Conservation (phyloP, 2,888 invertebrate genomes). For the Leucophora obtusa region DNA sequence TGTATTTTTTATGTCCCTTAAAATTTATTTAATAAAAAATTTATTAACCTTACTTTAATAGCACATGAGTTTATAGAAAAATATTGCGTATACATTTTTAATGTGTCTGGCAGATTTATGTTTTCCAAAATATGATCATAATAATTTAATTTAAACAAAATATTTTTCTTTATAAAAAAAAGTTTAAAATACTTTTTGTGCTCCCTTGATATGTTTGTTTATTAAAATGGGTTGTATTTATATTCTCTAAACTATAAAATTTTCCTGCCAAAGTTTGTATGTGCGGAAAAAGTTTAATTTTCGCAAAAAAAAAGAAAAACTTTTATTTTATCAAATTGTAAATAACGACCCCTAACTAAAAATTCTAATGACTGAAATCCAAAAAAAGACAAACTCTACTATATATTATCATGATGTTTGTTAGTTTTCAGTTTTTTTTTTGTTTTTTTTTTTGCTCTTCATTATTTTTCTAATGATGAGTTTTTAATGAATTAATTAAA, state of each 20-base stretch:
- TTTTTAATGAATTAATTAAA: constrained; percentile 64
- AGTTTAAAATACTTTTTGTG: neutral
- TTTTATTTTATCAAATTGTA: constrained; percentile 18
- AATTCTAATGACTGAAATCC: constrained; percentile 7
- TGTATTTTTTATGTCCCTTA: neutral
- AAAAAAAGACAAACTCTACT: too few relatives aligned
- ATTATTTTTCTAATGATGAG: constrained; percentile 46
- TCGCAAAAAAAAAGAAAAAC: neutral
- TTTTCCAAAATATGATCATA: constrained; percentile 34
- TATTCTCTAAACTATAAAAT: neutral
- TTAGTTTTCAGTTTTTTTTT: neutral
- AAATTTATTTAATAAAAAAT: constrained; percentile 17
- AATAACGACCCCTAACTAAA: constrained; percentile 35
- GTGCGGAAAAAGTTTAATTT: constrained; percentile 5
- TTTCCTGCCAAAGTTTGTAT: neutral
- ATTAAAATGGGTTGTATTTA: neutral
- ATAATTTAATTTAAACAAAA: constrained; percentile 51
- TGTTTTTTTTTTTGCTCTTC: constrained; percentile 32
- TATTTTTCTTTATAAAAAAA: constrained; percentile 9
- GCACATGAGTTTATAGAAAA: constrained; percentile 23
- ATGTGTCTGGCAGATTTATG: constrained; percentile 35
- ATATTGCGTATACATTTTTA: constrained; percentile 12
- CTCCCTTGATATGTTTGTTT: neutral
- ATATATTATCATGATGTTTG: constrained; percentile 11
- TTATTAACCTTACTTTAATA: constrained; percentile 26